phyloP scores from a whole-genome alignment of 2,797 vertebrate genomes.

The Triplophysa yarkandensis region DNA sequence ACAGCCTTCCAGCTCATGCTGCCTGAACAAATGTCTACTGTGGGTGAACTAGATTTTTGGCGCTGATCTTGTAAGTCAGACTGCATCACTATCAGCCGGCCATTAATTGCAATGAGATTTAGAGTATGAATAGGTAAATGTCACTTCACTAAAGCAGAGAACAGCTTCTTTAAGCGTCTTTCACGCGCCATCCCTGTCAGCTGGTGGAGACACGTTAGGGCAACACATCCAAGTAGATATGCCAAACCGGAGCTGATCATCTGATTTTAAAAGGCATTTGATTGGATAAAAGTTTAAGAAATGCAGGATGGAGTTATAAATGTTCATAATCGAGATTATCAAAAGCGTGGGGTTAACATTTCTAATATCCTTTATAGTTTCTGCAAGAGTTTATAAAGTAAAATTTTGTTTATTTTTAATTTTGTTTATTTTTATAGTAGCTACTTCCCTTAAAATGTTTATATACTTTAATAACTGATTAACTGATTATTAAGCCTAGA shows the following conservation, averaged over 20 bases:
- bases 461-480: too few species aligned
- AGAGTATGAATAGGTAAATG: constrained; percentile 92
- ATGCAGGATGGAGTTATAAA: too few species aligned
- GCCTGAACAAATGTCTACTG: constrained; percentile 40
- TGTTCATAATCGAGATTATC: too few species aligned
- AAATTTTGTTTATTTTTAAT: too few species aligned
- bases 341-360: too few species aligned
- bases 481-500: too few species aligned
- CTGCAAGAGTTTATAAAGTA: too few species aligned
- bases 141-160: constrained; percentile 78
- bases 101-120: constrained; percentile 89
- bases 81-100: constrained; percentile 85
- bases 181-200: constrained; percentile 44
- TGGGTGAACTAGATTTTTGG: constrained; percentile 71
- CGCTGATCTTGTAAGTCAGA: constrained; percentile 75
- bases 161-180: constrained; percentile 26
- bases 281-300: background rate
- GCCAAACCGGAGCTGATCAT: background rate
- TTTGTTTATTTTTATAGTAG: too few species aligned
- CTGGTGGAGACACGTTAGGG: constrained; percentile 36
- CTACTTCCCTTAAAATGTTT: too few species aligned
- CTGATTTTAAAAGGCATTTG: background rate
- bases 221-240: background rate
- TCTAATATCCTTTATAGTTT: background rate
- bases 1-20: constrained; percentile 49